Evolutionary conservation across 2,797 vertebrate species (phyloP).

Genomic region (Crypturellus tataupa): DNA sequence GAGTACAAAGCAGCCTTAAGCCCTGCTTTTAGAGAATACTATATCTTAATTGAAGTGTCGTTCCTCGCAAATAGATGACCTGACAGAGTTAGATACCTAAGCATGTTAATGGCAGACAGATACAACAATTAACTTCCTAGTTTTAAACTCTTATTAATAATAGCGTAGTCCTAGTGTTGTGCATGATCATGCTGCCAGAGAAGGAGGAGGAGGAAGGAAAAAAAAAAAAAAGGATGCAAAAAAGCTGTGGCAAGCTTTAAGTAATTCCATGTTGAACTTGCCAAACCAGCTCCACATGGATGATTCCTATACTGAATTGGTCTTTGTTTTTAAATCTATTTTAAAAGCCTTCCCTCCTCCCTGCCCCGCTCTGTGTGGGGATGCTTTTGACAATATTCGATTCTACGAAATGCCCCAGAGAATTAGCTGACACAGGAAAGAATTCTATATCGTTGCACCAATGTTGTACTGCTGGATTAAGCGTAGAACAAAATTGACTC

Average conservation of each 20-base stretch:
- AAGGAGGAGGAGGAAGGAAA: background rate
- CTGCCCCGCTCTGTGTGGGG: background rate
- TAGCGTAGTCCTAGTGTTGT: background rate
- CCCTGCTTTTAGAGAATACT: background rate
- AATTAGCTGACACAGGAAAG: background rate
- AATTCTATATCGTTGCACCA: background rate
- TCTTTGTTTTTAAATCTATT: slow-evolving; percentile 49
- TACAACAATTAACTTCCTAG: slow-evolving; percentile 7
- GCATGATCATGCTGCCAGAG: background rate
- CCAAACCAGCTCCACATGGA: slow-evolving; percentile 39
- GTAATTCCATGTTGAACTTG: slow-evolving; percentile 29
- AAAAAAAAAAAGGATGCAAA: background rate
- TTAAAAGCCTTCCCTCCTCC: background rate
- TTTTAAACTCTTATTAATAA: slow-evolving; percentile 19
- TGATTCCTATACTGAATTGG: slow-evolving; percentile 27
- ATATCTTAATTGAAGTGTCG: background rate
- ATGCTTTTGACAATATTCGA: slow-evolving; percentile 27
- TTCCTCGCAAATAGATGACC: background rate
- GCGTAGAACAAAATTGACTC: background rate
- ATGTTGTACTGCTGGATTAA: background rate
- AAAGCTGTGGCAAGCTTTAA: slow-evolving; percentile 4
- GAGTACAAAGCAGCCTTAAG: background rate
- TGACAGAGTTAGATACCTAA: background rate
- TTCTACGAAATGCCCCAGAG: slow-evolving; percentile 22
- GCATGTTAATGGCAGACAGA: background rate